phyloP scores from a whole-genome alignment of 37 sponge, comb jelly and placozoan genomes.

The Geodia barretti region DNA sequence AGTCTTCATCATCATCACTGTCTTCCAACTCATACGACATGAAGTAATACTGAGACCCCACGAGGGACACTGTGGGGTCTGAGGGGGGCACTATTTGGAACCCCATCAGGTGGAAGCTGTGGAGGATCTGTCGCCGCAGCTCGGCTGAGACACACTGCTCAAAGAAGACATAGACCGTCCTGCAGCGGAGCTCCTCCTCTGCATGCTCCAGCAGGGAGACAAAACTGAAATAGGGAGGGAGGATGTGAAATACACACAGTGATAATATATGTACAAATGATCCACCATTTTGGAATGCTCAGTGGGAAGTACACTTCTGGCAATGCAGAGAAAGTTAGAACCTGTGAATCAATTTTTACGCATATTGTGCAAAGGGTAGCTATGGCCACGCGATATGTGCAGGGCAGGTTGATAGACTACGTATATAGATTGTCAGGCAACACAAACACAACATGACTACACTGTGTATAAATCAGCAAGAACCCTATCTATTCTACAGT shows the following conservation, averaged over 20 bases:
- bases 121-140: neutral
- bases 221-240: slow-evolving; percentile 15
- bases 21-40: slow-evolving; percentile 11
- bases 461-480: no score
- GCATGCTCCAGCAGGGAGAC: slow-evolving; percentile 46
- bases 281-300: no score
- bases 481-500: no score
- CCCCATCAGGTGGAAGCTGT: slow-evolving; percentile 25
- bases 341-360: no score
- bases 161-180: slow-evolving; percentile 29
- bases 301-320: no score
- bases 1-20: neutral
- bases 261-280: no score
- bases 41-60: neutral
- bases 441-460: no score
- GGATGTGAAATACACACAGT: slow-evolving; percentile 12
- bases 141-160: neutral
- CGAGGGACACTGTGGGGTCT: neutral
- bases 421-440: no score
- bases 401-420: no score
- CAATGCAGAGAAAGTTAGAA: no score
- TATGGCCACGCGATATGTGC: no score
- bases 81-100: slow-evolving; percentile 31
- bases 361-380: no score
- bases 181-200: slow-evolving; percentile 26